These are phyloP conservation scores for Andrena praecox DNA, from an alignment of 2,888 invertebrate genomes.

Conservation along the genomic window DNA sequence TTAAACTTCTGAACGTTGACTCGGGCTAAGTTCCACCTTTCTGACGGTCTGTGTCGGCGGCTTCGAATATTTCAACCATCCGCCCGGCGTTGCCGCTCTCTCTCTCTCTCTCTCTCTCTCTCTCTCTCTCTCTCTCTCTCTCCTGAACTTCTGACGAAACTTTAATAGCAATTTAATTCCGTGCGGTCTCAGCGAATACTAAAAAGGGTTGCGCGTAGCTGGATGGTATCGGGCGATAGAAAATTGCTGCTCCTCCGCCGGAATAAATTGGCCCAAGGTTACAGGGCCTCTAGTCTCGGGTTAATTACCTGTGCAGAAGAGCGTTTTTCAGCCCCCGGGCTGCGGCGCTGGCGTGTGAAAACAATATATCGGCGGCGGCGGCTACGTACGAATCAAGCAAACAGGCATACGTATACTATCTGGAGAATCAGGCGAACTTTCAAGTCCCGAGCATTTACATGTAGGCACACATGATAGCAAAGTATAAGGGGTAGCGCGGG, in stretches of 20 bases:
- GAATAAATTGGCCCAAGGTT: constrained; percentile 36
- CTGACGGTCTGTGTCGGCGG: constrained; percentile 52
- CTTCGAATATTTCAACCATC: constrained; percentile 49
- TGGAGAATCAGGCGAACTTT: constrained; percentile 64
- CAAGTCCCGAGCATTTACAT: constrained; percentile 61
- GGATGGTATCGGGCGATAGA: constrained; percentile 29
- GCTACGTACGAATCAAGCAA: constrained; percentile 47
- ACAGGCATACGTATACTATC: constrained; percentile 55
- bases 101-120: constrained; percentile 9
- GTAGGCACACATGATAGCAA: constrained; percentile 69
- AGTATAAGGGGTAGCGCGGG: constrained; percentile 69
- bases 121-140: constrained; percentile 41
- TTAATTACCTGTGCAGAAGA: constrained; percentile 39
- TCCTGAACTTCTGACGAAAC: constrained; percentile 36
- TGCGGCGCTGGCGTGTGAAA: constrained; percentile 62
- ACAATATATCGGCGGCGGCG: constrained; percentile 56
- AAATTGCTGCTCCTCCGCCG: constrained; percentile 15
- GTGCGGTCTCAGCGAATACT: constrained; percentile 17
- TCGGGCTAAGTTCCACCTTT: constrained; percentile 56
- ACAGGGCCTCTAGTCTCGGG: constrained; percentile 40
- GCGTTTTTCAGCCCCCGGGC: constrained; percentile 4
- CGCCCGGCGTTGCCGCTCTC: constrained; percentile 22
- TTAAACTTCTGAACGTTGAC: constrained; percentile 65
- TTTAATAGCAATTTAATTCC: constrained; percentile 50
- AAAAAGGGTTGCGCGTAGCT: constrained; percentile 17